phyloP scores from a whole-genome alignment of 2,888 invertebrate species.

The Bhutanitis thaidina region DNA sequence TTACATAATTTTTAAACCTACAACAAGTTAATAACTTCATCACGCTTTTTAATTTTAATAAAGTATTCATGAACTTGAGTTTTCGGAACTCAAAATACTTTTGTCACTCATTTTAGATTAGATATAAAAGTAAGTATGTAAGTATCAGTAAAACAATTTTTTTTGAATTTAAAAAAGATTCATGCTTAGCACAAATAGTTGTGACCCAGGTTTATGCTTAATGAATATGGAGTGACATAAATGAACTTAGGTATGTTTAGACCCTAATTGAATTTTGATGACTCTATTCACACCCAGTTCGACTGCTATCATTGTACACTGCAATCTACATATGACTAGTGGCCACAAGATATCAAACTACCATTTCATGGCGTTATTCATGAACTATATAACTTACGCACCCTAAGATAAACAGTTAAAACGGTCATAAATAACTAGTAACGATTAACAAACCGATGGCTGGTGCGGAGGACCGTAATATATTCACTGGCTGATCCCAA shows the following conservation, averaged over 20 bases:
- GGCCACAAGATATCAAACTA: slow-evolving; percentile 10
- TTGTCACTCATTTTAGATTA: no score
- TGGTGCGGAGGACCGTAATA: slow-evolving; percentile 69
- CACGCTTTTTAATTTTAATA: background rate
- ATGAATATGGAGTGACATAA: background rate
- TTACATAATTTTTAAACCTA: slow-evolving; percentile 1
- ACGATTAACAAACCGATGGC: slow-evolving; percentile 76
- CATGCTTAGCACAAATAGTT: no score
- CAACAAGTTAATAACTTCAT: background rate
- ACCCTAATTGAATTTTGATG: slow-evolving; percentile 25
- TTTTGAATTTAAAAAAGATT: no score
- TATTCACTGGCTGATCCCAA: slow-evolving; percentile 77
- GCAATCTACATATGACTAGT: background rate
- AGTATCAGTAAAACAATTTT: no score
- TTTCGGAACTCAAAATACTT: background rate
- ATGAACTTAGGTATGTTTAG: slow-evolving; percentile 4
- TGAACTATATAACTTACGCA: slow-evolving; percentile 24
- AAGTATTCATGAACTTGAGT: background rate
- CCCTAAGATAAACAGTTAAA: slow-evolving; percentile 40
- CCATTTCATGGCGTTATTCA: slow-evolving; percentile 11
- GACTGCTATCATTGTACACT: background rate
- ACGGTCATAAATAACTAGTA: slow-evolving; percentile 66
- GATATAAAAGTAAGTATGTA: no score
- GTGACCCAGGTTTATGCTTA: no score
- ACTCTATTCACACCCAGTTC: background rate